Base-by-base conservation (phyloP, 2,113 vertebrate genomes). In the Pagrus major region DNA sequence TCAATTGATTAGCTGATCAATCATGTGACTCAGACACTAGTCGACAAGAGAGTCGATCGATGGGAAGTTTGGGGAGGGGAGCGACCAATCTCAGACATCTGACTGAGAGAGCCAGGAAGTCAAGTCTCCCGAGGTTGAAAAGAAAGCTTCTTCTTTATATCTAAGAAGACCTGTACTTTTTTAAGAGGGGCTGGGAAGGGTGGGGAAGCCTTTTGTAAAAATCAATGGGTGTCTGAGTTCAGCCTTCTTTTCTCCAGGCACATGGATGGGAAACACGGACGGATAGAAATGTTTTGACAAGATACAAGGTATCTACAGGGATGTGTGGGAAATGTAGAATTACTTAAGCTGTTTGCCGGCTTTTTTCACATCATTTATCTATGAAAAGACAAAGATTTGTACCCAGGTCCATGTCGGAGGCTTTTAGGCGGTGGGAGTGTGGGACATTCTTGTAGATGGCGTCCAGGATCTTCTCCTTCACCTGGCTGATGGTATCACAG, bases 371-470 rank as follows among this genome's bases (percentile, higher is more conserved):
- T 11, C 31, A 33, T 58, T 35, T 51, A 33, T 15, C 51, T 15
- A 52, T 23, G 37, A 55, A 3, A 71, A 41, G 5, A 54, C 11
- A 41, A 55, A 72, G 20, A 60, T 23, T 89, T 92, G 44, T 94
- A 99, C 98, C 98, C 46, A 99, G 91, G 87, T 99, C 98, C 98
- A 99, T 98, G 83, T 99, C 98, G 8, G 97, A 96, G 44, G 98
- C 98, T 89, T 99, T 99, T 59, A 97, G 96, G 37, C 98, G 93
- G 65, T 99, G 98, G 3, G 98, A 99, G 86, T 97, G 97, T 15
- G 98, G 98, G 29, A 99, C 95, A 0, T 99, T 99, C 94, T 99
- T 99, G 93, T 99, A 99, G 92, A 99, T 98, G 90, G 98, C 97
- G 2, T 99, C 98, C 0, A 99, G 95, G 81, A 99, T 98, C 92